Evolutionary conservation across 1,140 invertebrate species (phyloP).

Genomic region (Drosophila mauritiana): DNA sequence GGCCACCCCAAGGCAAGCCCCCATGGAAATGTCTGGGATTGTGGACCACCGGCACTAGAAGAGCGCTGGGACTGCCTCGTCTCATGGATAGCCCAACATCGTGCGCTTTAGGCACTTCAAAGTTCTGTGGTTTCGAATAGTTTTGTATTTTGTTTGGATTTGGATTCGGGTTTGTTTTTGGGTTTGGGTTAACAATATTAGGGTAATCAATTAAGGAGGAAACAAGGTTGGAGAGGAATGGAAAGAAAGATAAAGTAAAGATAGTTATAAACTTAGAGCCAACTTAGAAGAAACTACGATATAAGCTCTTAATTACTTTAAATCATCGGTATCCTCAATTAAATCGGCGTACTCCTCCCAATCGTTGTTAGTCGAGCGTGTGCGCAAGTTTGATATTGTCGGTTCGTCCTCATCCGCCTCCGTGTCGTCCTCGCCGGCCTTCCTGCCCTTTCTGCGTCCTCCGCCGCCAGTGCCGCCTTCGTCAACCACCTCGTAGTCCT

Average conservation of each 20-base stretch:
- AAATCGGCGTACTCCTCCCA: conserved; percentile 84
- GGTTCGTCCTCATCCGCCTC: conserved; percentile 69
- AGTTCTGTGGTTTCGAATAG: conserved; percentile 66
- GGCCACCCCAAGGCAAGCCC: conserved; percentile 51
- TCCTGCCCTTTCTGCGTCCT: conserved; percentile 30
- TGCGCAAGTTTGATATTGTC: conserved; percentile 84
- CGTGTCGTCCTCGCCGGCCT: conserved; percentile 37
- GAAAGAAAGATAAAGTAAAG: conserved; percentile 72
- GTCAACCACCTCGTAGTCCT: conserved; percentile 95
- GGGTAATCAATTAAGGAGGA: conserved; percentile 56
- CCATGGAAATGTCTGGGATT: conserved; percentile 12
- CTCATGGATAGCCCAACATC: conserved; percentile 82
- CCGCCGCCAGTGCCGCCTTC: conserved; percentile 73
- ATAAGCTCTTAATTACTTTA: conserved; percentile 85
- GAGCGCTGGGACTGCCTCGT: conserved; percentile 64
- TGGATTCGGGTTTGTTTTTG: conserved; percentile 1
- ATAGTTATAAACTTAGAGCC: conserved; percentile 80
- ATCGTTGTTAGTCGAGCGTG: conserved; percentile 82
- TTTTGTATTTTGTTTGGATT: conserved; percentile 12
- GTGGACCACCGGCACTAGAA: conserved; percentile 61
- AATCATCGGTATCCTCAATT: conserved; percentile 85
- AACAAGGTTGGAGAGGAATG: conserved; percentile 77
- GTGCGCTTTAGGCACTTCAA: conserved; percentile 80
- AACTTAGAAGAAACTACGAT: conserved; percentile 85
- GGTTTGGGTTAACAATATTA: conserved; percentile 47